These are phyloP conservation scores for Ptilonorhynchus violaceus DNA, from an alignment of 2,113 vertebrate species.

Conservation along the genomic window DNA sequence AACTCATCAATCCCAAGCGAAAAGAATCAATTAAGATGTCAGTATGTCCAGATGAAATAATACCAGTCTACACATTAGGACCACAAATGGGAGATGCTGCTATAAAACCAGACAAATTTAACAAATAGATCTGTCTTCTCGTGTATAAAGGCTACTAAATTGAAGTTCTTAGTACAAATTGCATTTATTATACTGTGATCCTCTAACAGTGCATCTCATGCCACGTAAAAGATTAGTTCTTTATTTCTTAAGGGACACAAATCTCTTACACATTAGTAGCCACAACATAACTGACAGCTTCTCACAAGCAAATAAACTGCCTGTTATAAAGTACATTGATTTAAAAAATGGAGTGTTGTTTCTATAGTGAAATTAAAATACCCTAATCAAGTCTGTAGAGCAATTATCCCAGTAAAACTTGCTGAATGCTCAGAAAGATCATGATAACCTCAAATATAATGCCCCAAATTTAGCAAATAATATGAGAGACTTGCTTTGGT, in stretches of 20 bases:
- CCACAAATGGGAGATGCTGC: neutral
- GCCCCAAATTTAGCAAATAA: neutral
- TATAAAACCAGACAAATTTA: neutral
- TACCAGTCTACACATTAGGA: neutral
- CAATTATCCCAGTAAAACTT: neutral
- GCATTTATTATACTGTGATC: neutral
- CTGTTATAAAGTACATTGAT: neutral
- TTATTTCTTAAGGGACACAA: neutral
- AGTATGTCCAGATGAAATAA: neutral
- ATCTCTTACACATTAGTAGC: neutral
- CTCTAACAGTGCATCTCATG: neutral
- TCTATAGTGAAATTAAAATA: neutral
- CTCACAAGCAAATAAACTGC: neutral
- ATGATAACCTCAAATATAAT: neutral
- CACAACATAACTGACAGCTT: neutral
- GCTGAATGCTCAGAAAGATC: neutral
- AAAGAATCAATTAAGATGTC: neutral
- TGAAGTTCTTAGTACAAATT: neutral
- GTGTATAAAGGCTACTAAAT: neutral
- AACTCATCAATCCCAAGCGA: neutral
- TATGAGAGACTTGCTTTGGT: neutral
- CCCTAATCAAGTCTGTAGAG: neutral
- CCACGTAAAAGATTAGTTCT: neutral
- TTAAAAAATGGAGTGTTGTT: neutral
- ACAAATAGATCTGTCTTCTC: neutral